phyloP scores from a whole-genome alignment of 2,113 vertebrate genomes.

The Saimiri boliviensis region DNA sequence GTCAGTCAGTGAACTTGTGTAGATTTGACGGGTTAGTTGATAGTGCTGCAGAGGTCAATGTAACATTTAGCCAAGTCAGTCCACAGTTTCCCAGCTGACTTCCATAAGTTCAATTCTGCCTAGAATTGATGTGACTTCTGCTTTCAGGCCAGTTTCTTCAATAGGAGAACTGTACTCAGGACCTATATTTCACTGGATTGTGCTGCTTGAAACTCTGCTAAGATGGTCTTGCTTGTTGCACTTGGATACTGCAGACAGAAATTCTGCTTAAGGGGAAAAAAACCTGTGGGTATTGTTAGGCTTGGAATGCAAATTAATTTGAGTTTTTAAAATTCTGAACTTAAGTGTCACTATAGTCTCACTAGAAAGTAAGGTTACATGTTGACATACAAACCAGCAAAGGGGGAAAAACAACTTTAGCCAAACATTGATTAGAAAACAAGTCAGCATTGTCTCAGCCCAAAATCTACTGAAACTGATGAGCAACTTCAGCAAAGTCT shows the following conservation, averaged over 20 bases:
- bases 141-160: not conserved
- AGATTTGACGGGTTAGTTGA: not conserved
- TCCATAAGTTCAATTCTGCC: not conserved
- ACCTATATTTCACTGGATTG: not conserved
- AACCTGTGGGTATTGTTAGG: not conserved
- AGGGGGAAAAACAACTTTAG: not conserved
- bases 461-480: too few species aligned
- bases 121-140: not conserved
- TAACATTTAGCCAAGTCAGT: slow-evolving; percentile 24
- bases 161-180: not conserved
- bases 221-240: not conserved
- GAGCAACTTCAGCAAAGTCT: too few species aligned
- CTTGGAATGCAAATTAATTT: not conserved
- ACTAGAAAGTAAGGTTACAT: not conserved
- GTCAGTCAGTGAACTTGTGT: not conserved
- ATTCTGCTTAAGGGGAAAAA: not conserved
- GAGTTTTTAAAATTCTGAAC: not conserved
- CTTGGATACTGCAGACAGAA: not conserved
- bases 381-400: not conserved
- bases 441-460: not conserved
- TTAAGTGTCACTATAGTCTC: not conserved
- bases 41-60: not conserved
- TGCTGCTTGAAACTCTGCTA: not conserved
- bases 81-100: not conserved
- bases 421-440: not conserved